These are phyloP conservation scores for Seladonia tumulorum DNA, from an alignment of 2,888 invertebrate species.

Conservation along the genomic window DNA sequence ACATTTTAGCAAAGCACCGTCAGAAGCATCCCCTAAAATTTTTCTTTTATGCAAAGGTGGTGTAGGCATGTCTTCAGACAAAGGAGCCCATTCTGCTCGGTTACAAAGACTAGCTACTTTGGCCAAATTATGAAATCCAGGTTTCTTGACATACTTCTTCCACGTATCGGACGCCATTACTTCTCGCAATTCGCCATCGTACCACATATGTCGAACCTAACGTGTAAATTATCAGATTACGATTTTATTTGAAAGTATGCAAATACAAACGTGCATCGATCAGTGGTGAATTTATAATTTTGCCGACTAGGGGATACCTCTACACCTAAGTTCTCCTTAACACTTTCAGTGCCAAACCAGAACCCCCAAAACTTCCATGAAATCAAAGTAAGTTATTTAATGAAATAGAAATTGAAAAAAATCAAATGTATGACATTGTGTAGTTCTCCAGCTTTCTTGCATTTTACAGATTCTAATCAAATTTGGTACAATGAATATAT, in stretches of 20 bases:
- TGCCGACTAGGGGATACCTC: too few relatives aligned
- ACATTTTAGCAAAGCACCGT: slow-evolving; percentile 89
- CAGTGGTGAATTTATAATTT: too few relatives aligned
- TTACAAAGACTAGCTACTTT: slow-evolving; percentile 88
- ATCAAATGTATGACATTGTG: too few relatives aligned
- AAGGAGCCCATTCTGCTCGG: slow-evolving; percentile 87
- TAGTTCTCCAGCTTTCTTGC: too few relatives aligned
- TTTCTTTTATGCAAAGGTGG: slow-evolving; percentile 85
- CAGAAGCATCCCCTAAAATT: slow-evolving; percentile 89
- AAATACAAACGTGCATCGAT: background rate
- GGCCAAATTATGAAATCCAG: slow-evolving; percentile 70
- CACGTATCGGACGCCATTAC: slow-evolving; percentile 88
- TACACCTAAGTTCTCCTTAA: too few relatives aligned
- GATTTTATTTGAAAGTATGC: slow-evolving; percentile 80
- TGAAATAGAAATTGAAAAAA: too few relatives aligned
- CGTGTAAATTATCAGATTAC: slow-evolving; percentile 81
- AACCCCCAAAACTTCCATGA: too few relatives aligned
- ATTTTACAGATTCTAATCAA: too few relatives aligned
- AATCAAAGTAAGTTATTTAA: too few relatives aligned
- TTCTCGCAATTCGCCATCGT: slow-evolving; percentile 84
- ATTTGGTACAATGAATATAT: too few relatives aligned
- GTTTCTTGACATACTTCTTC: slow-evolving; percentile 85
- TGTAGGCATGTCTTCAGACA: slow-evolving; percentile 84
- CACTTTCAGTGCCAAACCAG: too few relatives aligned
- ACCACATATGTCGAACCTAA: slow-evolving; percentile 87